These are phyloP conservation scores for Carcinoscorpius rotundicauda DNA, from an alignment of 1,140 invertebrate species.

Conservation along the genomic window DNA sequence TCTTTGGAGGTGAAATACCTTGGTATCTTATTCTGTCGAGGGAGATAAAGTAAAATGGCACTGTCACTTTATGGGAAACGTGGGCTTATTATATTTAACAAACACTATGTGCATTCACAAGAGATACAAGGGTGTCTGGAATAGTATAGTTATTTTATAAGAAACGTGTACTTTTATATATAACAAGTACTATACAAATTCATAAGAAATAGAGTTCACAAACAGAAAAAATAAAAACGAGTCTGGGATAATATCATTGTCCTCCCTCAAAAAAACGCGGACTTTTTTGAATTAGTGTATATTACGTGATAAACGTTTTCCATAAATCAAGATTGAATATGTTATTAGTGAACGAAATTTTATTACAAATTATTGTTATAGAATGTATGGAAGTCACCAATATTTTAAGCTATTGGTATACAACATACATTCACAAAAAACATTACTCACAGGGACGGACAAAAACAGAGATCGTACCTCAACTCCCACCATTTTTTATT, in stretches of 20 bases:
- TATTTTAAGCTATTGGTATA: too few relatives aligned
- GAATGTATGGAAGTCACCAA: too few relatives aligned
- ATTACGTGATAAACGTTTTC: neutral
- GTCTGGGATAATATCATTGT: neutral
- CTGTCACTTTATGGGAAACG: too few relatives aligned
- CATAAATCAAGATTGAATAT: too few relatives aligned
- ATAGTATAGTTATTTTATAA: neutral
- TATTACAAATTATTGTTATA: too few relatives aligned
- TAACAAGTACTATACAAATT: neutral
- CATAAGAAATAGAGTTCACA: neutral
- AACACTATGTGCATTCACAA: too few relatives aligned
- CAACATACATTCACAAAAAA: too few relatives aligned
- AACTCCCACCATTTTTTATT: slow-evolving; percentile 73
- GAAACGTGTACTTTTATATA: neutral
- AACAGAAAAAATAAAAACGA: neutral
- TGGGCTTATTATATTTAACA: too few relatives aligned
- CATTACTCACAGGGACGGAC: slow-evolving; percentile 28
- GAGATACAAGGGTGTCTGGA: too few relatives aligned
- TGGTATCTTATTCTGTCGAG: slow-evolving; percentile 49
- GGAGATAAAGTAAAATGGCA: neutral
- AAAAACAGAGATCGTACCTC: slow-evolving; percentile 48
- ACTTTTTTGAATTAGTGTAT: neutral
- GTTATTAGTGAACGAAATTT: too few relatives aligned
- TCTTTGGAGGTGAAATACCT: slow-evolving; percentile 59
- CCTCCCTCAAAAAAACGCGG: slow-evolving; percentile 27